Conservation (phyloP, 2,888 invertebrate genomes). For the Pristionchus arcanus region DNA sequence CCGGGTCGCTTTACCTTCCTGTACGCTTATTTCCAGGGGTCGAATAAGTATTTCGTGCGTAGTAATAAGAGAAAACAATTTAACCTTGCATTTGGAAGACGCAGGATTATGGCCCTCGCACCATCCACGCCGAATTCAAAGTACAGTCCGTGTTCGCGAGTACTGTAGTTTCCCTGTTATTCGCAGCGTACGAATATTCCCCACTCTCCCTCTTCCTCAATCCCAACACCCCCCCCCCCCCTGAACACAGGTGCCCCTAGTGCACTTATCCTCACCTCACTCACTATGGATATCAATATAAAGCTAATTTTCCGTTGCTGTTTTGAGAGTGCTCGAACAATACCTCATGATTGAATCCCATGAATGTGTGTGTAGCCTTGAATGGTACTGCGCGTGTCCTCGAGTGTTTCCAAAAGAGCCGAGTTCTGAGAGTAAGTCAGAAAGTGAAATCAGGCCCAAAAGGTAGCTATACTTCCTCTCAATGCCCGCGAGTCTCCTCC, state of each 20-base stretch:
- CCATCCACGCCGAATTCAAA: neutral
- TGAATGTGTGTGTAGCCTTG: constrained; percentile 1
- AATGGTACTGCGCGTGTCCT: neutral
- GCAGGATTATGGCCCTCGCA: too few species aligned
- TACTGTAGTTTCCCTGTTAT: constrained; percentile 25
- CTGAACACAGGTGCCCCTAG: neutral
- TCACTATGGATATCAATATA: neutral
- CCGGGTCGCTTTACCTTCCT: neutral
- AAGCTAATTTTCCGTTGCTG: too few species aligned
- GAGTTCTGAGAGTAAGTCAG: neutral
- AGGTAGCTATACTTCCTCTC: neutral
- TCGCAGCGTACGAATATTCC: neutral
- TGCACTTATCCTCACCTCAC: neutral
- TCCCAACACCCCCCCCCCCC: neutral
- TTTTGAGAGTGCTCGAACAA: too few species aligned
- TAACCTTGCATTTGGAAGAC: too few species aligned
- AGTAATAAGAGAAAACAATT: too few species aligned
- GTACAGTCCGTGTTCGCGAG: neutral
- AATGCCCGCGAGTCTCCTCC: neutral
- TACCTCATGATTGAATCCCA: neutral
- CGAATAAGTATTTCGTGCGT: too few species aligned
- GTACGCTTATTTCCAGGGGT: too few species aligned
- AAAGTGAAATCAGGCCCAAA: constrained; percentile 22
- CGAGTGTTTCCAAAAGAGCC: neutral
- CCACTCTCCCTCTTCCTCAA: neutral